These are phyloP conservation scores for Cygnus atratus DNA, from an alignment of 2,113 vertebrate species.

Conservation along the genomic window DNA sequence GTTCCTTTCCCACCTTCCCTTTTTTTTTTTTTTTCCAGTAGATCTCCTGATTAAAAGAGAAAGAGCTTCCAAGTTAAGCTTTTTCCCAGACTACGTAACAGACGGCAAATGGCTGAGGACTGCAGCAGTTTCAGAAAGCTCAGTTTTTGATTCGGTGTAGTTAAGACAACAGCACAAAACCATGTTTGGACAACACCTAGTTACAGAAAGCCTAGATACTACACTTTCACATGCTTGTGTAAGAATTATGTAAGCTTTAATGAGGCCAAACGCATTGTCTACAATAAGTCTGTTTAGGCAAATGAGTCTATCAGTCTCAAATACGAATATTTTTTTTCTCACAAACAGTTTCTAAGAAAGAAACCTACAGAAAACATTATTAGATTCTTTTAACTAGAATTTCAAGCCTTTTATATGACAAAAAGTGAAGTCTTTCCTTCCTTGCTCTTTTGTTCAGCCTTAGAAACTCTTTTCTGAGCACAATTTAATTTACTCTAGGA, in stretches of 20 bases:
- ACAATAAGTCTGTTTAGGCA: background rate
- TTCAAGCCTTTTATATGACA: background rate
- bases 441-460: background rate
- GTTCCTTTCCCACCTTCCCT: background rate
- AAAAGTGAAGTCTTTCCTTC: background rate
- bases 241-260: background rate
- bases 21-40: background rate
- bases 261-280: background rate
- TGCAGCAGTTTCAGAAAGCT: background rate
- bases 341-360: background rate
- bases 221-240: background rate
- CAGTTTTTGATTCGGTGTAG: background rate
- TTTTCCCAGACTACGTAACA: background rate
- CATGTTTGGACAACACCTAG: conserved; percentile 15
- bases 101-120: background rate
- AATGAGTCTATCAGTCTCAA: background rate
- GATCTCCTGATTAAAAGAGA: background rate
- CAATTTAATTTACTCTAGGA: background rate
- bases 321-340: background rate
- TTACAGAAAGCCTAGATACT: conserved; percentile 15
- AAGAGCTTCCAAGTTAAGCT: background rate
- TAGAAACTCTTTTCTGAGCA: background rate
- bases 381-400: background rate
- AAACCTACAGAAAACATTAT: background rate
- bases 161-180: conserved; percentile 9